Base-by-base conservation (phyloP, 1,140 invertebrate genomes). In the Leptinotarsa lineolata region DNA sequence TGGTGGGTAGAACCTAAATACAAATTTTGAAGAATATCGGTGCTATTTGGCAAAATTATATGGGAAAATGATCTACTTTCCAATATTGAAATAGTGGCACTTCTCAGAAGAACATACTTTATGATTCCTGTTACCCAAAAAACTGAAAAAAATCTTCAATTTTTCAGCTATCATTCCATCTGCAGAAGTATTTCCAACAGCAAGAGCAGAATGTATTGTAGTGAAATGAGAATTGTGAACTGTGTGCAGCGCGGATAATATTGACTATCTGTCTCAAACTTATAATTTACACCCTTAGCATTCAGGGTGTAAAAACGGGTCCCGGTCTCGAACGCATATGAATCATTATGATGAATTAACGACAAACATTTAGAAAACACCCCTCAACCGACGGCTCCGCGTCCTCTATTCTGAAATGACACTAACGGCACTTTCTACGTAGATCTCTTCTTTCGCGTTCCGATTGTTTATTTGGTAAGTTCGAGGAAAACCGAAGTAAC, bases 261-360 rank as follows among this genome's bases (percentile, higher is more conserved):
- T 84, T 84, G 83, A 84, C 83, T 84, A 83, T 84, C 83, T 84
- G 83, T 84, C 83, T 83, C 82, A 77, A 84, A 84, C 82, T 83
- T 84, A 82, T 84, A 84, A 84, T 84, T 84, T 84, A 84, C 83
- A 82, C 83, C 83, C 82, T 82, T 83, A 81, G 82, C 81, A 83
- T 83, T 84, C 78, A 79, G 78, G 77, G 81, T 81, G 80, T 81
- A 84, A 84, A 84, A 84, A 82, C 83, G 81, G 76, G 78, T 81
- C 80, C 80, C 83, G 78, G 79, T 81, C 83, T 84, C 83, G 76
- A 84, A 83, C 82, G 83, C 83, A 82, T 84, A 84, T 84, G 83
- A 84, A 84, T 84, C 83, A 84, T 84, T 81, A 84, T 84, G 83
- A 84, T 84, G 83, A 84, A 84, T 84, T 84, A 84, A 82, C 83